Conservation (phyloP, 2,888 invertebrate species). For the Digitonthophagus gazella region DNA sequence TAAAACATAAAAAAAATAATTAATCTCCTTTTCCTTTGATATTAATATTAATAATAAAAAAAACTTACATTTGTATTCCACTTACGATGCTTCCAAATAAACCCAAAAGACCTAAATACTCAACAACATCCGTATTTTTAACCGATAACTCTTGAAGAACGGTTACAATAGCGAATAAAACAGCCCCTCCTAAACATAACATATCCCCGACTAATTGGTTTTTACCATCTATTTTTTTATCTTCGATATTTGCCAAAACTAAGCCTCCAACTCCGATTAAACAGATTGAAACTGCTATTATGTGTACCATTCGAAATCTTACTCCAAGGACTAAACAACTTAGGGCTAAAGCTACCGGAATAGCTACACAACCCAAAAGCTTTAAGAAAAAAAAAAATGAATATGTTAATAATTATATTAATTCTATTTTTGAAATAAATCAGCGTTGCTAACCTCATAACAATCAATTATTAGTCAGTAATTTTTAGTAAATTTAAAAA, state of each 20-base stretch:
- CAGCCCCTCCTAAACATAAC: slow-evolving; percentile 74
- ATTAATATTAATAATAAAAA: neutral
- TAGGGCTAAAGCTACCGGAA: slow-evolving; percentile 75
- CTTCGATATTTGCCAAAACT: slow-evolving; percentile 79
- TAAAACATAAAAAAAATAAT: slow-evolving; percentile 34
- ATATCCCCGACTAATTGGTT: slow-evolving; percentile 81
- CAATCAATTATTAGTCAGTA: too few relatives aligned
- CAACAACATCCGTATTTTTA: slow-evolving; percentile 71
- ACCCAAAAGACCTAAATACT: slow-evolving; percentile 80
- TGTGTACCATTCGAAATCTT: slow-evolving; percentile 71
- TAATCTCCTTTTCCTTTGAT: neutral
- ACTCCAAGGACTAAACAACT: slow-evolving; percentile 77
- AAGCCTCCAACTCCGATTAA: slow-evolving; percentile 80
- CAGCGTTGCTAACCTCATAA: too few relatives aligned
- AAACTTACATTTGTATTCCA: slow-evolving; percentile 75
- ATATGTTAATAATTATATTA: slow-evolving; percentile 3
- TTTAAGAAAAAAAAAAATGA: slow-evolving; percentile 60
- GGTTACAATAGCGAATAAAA: slow-evolving; percentile 76
- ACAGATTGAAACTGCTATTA: slow-evolving; percentile 75
- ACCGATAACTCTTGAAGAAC: slow-evolving; percentile 80
- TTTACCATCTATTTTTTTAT: slow-evolving; percentile 64
- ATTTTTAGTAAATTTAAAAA: too few relatives aligned
- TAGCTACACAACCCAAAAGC: slow-evolving; percentile 82
- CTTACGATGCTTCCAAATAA: slow-evolving; percentile 76
- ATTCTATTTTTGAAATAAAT: too few relatives aligned